Conservation (phyloP, 2,797 vertebrate genomes). For the Leptoclinus maculatus region DNA sequence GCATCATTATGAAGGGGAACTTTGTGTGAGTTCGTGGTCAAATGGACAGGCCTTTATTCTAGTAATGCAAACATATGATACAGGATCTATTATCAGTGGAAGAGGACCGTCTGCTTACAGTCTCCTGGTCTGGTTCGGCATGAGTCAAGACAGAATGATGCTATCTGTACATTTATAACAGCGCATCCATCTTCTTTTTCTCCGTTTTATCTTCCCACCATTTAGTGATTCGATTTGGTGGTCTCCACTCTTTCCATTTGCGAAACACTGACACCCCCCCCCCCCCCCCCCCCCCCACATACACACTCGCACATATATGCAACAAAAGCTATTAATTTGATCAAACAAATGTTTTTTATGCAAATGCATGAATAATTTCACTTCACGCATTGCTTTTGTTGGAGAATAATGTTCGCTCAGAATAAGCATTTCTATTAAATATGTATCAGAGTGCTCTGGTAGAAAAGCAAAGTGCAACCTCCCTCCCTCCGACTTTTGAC, state of each 20-base stretch:
- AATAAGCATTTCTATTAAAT: slow-evolving; percentile 63
- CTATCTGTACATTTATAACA: not conserved
- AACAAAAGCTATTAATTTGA: slow-evolving; percentile 66
- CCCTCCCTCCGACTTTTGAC: slow-evolving; percentile 41
- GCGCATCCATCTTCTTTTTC: slow-evolving; percentile 4
- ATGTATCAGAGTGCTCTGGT: slow-evolving; percentile 55
- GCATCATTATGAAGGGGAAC: slow-evolving; percentile 1
- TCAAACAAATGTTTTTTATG: slow-evolving; percentile 67
- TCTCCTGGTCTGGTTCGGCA: not conserved
- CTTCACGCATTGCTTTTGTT: slow-evolving; percentile 42
- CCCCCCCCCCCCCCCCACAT: not conserved
- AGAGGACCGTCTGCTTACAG: not conserved
- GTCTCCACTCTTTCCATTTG: slow-evolving; percentile 27
- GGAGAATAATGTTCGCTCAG: slow-evolving; percentile 33
- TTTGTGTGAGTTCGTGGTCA: not conserved
- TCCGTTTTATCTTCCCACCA: slow-evolving; percentile 10
- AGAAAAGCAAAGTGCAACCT: slow-evolving; percentile 63
- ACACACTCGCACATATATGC: not conserved
- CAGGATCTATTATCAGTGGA: not conserved
- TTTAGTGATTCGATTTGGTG: slow-evolving; percentile 16
- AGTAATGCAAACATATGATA: not conserved
- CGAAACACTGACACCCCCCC: slow-evolving; percentile 14
- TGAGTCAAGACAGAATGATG: not conserved
- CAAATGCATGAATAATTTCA: slow-evolving; percentile 66
- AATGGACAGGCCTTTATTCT: not conserved